These are phyloP conservation scores for Ceratosolen solmsi DNA, from an alignment of 1,140 invertebrate species.

Conservation along the genomic window DNA sequence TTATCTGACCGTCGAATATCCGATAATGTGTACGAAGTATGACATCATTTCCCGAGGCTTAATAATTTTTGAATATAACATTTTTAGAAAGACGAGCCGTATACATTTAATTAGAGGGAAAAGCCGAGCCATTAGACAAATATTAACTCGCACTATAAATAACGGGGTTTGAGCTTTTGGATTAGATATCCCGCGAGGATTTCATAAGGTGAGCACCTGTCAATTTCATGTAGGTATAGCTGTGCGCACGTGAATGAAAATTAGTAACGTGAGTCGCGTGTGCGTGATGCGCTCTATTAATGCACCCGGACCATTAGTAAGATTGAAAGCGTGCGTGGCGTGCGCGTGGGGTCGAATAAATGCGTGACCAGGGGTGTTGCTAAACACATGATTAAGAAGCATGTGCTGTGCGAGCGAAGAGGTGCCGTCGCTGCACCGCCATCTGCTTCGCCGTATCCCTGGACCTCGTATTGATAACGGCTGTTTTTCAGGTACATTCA, in stretches of 20 bases:
- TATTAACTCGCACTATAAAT: neutral
- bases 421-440: conserved; percentile 9
- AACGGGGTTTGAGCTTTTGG: conserved; percentile 13
- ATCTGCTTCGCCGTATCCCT: neutral
- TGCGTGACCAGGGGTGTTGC: conserved; percentile 37
- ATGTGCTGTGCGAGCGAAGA: conserved; percentile 21
- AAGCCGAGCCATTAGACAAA: conserved; percentile 21
- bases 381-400: conserved; percentile 28
- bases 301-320: conserved; percentile 62
- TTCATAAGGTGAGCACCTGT: conserved; percentile 19
- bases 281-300: conserved; percentile 68
- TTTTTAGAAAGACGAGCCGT: neutral
- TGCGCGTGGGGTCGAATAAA: conserved; percentile 19
- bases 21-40: neutral
- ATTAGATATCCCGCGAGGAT: conserved; percentile 12
- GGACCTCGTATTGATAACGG: conserved; percentile 10
- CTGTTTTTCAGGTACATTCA: neutral
- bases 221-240: conserved; percentile 10
- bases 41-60: conserved; percentile 11
- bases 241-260: conserved; percentile 45
- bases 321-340: conserved; percentile 58
- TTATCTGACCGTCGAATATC: neutral
- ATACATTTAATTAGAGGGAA: conserved; percentile 30
- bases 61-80: conserved; percentile 25
- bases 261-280: conserved; percentile 57